These are phyloP conservation scores for Callimorpha dominula DNA, from an alignment of 2,888 invertebrate genomes.

Conservation along the genomic window DNA sequence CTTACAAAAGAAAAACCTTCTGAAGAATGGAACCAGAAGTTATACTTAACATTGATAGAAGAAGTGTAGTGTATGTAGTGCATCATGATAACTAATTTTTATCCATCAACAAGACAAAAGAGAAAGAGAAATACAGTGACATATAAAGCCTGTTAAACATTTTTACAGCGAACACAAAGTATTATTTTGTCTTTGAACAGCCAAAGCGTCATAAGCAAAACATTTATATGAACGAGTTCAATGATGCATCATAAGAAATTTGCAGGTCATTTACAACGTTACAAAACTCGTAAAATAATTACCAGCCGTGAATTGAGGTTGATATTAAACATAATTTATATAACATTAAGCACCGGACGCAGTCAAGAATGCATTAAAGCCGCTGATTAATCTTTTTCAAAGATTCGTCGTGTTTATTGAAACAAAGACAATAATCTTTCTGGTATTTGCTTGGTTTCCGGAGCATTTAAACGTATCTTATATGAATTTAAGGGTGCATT, in stretches of 20 bases:
- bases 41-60: no score
- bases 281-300: constrained; percentile 21
- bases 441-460: constrained; percentile 46
- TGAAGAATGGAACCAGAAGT: no score
- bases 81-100: no score
- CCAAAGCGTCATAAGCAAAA: no score
- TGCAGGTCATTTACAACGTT: constrained; percentile 4
- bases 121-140: no score
- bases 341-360: constrained; percentile 24
- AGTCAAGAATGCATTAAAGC: constrained; percentile 36
- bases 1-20: no score
- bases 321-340: constrained; percentile 5
- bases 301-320: constrained; percentile 29
- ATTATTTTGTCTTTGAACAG: no score
- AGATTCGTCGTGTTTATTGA: constrained; percentile 10
- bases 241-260: constrained; percentile 16
- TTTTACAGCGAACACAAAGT: no score
- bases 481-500: constrained; percentile 14
- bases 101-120: no score
- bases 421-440: constrained; percentile 37
- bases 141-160: no score
- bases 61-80: no score
- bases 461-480: constrained; percentile 25
- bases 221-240: background rate
- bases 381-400: constrained; percentile 3